Conservation (phyloP, 37 sponge, comb jelly and placozoan genomes). For the Cladorhizidae sp. region DNA sequence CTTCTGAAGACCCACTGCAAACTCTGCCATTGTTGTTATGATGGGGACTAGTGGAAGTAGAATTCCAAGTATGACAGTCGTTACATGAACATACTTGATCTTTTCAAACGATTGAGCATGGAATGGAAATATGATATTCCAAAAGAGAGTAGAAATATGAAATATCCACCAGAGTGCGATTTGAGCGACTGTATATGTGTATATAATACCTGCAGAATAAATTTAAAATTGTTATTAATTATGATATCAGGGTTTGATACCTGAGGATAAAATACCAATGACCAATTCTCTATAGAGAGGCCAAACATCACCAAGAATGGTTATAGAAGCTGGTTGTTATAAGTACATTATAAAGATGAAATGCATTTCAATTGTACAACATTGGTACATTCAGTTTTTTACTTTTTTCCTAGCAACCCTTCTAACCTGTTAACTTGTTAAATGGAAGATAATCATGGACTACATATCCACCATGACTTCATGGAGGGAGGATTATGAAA, state of each 20-base stretch:
- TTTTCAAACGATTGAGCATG: not conserved
- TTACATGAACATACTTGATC: constrained; percentile 38
- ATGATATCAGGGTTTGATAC: not conserved
- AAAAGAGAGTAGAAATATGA: constrained; percentile 26
- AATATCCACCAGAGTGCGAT: constrained; percentile 36
- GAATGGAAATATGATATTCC: constrained; percentile 14
- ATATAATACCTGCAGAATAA: constrained; percentile 22
- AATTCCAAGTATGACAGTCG: constrained; percentile 22
- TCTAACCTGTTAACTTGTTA: no score
- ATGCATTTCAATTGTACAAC: no score
- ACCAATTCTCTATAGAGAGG: no score
- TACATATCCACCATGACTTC: no score
- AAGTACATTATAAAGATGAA: no score
- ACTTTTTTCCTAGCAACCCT: no score
- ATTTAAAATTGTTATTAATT: not conserved
- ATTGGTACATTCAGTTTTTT: no score
- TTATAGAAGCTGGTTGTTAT: no score
- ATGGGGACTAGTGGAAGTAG: constrained; percentile 33
- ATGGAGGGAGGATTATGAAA: no score
- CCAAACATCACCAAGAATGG: no score
- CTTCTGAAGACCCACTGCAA: not conserved
- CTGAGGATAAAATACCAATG: no score
- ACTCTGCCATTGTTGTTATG: not conserved
- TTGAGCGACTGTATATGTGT: constrained; percentile 18
- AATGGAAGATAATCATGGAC: no score